A percentile compares a stretch with the other conserved stretches of the same genome.
Conservation (phyloP, 2,113 vertebrate species). For the Brachypteracias leptosomus region DNA sequence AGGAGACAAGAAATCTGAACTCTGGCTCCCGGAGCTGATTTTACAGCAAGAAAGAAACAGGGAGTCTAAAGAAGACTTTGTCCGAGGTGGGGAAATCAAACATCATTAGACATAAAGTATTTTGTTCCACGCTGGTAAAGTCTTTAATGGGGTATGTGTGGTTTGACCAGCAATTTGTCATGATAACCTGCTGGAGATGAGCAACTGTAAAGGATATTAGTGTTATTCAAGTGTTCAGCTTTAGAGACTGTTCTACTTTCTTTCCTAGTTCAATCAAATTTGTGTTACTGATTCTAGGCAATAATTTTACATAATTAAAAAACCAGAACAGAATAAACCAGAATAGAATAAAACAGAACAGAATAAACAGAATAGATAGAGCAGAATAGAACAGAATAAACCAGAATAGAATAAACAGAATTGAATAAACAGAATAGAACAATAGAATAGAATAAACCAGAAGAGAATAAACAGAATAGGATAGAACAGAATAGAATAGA, state of each 20-base stretch:
- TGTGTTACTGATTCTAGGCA: not conserved
- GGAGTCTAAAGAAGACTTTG: not conserved
- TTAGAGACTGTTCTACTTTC: not conserved
- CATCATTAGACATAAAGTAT: not conserved
- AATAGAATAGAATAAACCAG: no score
- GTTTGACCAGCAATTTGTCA: not conserved
- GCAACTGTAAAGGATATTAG: not conserved
- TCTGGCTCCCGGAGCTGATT: not conserved
- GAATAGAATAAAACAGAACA: no score
- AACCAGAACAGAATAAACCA: no score
- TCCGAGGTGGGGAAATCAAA: not conserved
- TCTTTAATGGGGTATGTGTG: rapidly evolving
- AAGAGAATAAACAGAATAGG: no score
- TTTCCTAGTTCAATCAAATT: not conserved
- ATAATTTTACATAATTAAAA: not conserved
- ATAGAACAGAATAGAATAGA: no score
- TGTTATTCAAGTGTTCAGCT: not conserved
- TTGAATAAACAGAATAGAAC: no score
- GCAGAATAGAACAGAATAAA: no score
- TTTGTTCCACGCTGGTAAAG: not conserved
- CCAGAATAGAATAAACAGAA: no score
- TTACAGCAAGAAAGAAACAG: not conserved
- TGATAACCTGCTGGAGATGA: not conserved
- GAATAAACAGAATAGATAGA: no score
- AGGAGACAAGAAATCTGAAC: not conserved